phyloP scores from a whole-genome alignment of 2,797 vertebrate species.

The Botia almorhae region DNA sequence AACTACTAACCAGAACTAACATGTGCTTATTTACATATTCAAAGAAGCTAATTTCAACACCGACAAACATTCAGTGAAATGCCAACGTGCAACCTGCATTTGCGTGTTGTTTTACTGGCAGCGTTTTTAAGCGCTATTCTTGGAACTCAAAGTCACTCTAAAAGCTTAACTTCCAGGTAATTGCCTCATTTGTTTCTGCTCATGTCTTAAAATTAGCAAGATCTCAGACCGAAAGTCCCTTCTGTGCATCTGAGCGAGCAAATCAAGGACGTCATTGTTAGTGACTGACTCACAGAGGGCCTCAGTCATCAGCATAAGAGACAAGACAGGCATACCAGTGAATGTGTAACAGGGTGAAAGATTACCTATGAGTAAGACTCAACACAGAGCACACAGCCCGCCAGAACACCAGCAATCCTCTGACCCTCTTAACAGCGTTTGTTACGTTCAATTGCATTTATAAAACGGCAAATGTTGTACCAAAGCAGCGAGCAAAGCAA shows the following conservation, averaged over 20 bases:
- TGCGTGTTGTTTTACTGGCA: slow-evolving; percentile 21
- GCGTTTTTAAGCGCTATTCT: slow-evolving; percentile 30
- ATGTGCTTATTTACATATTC: slow-evolving; percentile 44
- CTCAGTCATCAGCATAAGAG: slow-evolving; percentile 34
- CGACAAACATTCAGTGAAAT: slow-evolving; percentile 26
- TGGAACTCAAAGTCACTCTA: slow-evolving; percentile 28
- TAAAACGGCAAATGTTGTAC: not conserved
- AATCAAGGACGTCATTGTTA: slow-evolving; percentile 35
- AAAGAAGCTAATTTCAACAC: slow-evolving; percentile 31
- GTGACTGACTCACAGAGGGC: slow-evolving; percentile 38
- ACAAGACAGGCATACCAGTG: slow-evolving; percentile 34
- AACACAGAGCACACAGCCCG: slow-evolving; percentile 11
- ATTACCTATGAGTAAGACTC: slow-evolving; percentile 16
- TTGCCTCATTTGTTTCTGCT: slow-evolving; percentile 45
- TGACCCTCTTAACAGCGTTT: not conserved
- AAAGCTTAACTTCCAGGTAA: slow-evolving; percentile 38
- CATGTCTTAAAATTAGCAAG: slow-evolving; percentile 35
- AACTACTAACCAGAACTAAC: slow-evolving; percentile 28
- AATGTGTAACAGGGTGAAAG: slow-evolving; percentile 28
- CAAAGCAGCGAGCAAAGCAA: too few relatives aligned
- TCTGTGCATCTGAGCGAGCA: slow-evolving; percentile 29
- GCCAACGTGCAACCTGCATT: not conserved
- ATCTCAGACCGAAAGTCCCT: slow-evolving; percentile 41
- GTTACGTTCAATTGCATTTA: not conserved
- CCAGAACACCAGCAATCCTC: not conserved